Conservation (phyloP, 2,797 vertebrate genomes). For the Dryobates pubescens region DNA sequence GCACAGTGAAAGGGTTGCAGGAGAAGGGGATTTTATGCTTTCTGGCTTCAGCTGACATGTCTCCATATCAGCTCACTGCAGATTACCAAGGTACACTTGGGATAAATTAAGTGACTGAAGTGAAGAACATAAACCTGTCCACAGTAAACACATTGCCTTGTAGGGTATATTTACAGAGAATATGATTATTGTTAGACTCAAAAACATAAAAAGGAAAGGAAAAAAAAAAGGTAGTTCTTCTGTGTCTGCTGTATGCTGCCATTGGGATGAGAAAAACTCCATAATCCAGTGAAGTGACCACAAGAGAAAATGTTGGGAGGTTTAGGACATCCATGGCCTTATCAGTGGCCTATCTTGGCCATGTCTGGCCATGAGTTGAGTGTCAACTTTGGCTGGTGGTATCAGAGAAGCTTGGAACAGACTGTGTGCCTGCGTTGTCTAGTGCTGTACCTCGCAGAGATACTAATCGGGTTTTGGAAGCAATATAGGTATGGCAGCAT, state of each 20-base stretch:
- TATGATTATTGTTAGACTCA: not conserved
- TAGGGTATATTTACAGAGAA: not conserved
- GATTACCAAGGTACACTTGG: not conserved
- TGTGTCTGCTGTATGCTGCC: not conserved
- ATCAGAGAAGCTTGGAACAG: conserved; percentile 7
- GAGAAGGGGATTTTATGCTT: conserved; percentile 31
- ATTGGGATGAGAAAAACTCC: not conserved
- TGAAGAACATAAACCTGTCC: not conserved
- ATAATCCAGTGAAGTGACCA: not conserved
- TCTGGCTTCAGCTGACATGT: not conserved
- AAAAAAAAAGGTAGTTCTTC: not conserved
- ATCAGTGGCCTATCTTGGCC: not conserved
- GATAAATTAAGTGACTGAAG: conserved; percentile 26
- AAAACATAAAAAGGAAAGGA: not conserved
- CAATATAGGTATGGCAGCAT: conserved; percentile 47
- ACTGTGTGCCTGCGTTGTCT: not conserved
- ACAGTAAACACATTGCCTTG: not conserved
- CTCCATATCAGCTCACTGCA: not conserved
- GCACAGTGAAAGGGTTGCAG: not conserved
- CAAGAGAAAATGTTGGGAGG: not conserved
- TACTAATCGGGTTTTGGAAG: conserved; percentile 68
- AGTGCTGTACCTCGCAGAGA: conserved; percentile 29
- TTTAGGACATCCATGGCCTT: not conserved
- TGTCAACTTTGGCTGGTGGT: not conserved
- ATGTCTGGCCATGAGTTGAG: not conserved